These are phyloP conservation scores for Corydoras sp. DNA, from an alignment of 2,113 vertebrate genomes.

Conservation along the genomic window DNA sequence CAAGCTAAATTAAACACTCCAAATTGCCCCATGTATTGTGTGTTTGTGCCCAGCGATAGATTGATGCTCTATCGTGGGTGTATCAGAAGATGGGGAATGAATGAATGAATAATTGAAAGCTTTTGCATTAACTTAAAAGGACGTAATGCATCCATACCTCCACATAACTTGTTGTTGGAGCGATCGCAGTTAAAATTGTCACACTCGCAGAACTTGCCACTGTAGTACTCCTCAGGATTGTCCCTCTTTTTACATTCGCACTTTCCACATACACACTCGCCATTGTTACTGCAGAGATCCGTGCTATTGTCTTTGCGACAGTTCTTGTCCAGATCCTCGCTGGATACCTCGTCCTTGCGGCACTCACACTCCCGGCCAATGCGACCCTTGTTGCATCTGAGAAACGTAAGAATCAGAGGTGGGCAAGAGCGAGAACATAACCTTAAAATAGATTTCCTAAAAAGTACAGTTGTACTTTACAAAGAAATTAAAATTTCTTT, in stretches of 20 bases:
- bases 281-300: conserved; percentile 93
- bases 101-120: no score
- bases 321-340: conserved; percentile 92
- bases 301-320: conserved; percentile 90
- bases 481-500: no score
- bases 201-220: conserved; percentile 90
- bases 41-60: no score
- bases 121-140: no score
- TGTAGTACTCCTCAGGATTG: conserved; percentile 85
- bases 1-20: no score
- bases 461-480: no score
- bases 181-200: conserved; percentile 99
- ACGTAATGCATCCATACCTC: conserved; percentile 65
- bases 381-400: conserved; percentile 88
- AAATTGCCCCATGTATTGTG: no score
- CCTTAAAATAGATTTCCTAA: no score
- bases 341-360: conserved; percentile 89
- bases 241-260: conserved; percentile 92
- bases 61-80: no score
- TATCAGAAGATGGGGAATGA: no score
- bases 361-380: conserved; percentile 89
- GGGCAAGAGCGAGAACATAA: no score
- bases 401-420: not conserved
- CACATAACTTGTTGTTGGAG: conserved; percentile 88
- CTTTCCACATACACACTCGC: conserved; percentile 96